Evolutionary conservation across 2,113 vertebrate species (phyloP).

Genomic region (Lasiurus borealis): DNA sequence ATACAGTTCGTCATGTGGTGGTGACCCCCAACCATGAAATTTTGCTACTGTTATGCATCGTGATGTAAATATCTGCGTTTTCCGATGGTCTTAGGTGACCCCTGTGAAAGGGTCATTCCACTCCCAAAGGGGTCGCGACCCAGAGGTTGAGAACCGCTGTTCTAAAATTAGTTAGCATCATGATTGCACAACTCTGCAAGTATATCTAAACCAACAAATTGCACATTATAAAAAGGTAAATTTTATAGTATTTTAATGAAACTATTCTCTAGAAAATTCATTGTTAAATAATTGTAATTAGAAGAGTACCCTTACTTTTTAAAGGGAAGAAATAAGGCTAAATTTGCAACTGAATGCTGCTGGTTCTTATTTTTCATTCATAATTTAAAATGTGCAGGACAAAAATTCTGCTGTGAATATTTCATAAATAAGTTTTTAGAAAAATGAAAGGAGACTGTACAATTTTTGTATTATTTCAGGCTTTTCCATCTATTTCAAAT

Average conservation of each 20-base stretch:
- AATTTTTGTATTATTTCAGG: conserved; percentile 83
- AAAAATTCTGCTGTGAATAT: conserved; percentile 83
- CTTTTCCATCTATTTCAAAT: conserved; percentile 88
- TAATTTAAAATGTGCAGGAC: conserved; percentile 77
- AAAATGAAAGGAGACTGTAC: conserved; percentile 80
- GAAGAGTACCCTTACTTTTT: conserved; percentile 25
- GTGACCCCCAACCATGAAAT: too few species aligned
- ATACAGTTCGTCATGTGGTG: too few species aligned
- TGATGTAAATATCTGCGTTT: too few species aligned
- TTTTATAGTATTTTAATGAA: conserved; percentile 27
- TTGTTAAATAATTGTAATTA: conserved; percentile 28
- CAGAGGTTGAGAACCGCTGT: not conserved
- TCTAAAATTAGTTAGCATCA: conserved; percentile 1
- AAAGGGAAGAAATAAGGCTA: conserved; percentile 48
- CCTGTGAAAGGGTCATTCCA: too few species aligned
- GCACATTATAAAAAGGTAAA: conserved; percentile 3
- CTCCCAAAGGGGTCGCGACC: too few species aligned
- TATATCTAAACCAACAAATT: not conserved
- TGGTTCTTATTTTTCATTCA: conserved; percentile 81
- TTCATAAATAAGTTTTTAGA: conserved; percentile 81
- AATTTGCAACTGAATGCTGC: conserved; percentile 46
- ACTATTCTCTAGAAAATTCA: not conserved
- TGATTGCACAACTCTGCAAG: not conserved
- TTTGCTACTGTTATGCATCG: too few species aligned
- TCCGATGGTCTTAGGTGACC: too few species aligned